Conservation (phyloP, 1,140 invertebrate genomes). For the Drosophila takahashii region DNA sequence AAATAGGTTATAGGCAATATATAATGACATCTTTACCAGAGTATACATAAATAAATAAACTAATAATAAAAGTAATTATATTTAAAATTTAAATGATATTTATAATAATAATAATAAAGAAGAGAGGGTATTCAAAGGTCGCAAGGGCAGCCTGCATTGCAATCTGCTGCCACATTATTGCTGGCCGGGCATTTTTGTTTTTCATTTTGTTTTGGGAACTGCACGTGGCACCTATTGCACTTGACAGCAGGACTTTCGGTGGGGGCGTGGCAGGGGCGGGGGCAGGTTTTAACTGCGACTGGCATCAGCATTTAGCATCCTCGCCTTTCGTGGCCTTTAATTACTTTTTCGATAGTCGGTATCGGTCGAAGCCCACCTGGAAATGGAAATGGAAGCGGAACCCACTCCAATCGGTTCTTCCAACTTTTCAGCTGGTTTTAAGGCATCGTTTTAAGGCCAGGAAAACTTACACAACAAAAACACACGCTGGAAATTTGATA, state of each 20-base stretch:
- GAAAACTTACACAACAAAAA: background rate
- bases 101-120: background rate
- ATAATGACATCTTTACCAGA: no score
- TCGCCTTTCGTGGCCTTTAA: slow-evolving; percentile 62
- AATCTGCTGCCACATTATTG: slow-evolving; percentile 32
- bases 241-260: slow-evolving; percentile 65
- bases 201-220: slow-evolving; percentile 36
- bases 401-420: no score
- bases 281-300: slow-evolving; percentile 43
- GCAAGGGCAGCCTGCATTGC: background rate
- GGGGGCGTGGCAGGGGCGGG: slow-evolving; percentile 62
- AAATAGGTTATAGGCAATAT: no score
- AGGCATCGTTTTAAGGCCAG: background rate
- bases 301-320: slow-evolving; percentile 43
- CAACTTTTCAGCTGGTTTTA: slow-evolving; percentile 27
- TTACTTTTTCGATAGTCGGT: slow-evolving; percentile 75
- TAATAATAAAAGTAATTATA: no score
- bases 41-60: no score
- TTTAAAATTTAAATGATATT: no score
- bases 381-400: no score
- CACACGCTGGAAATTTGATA: slow-evolving; percentile 22
- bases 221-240: slow-evolving; percentile 72
- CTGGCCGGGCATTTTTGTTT: slow-evolving; percentile 28
- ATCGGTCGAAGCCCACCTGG: slow-evolving; percentile 46
- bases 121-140: background rate